Conservation (phyloP, 2,113 vertebrate species). For the Rhabdornis inornatus region DNA sequence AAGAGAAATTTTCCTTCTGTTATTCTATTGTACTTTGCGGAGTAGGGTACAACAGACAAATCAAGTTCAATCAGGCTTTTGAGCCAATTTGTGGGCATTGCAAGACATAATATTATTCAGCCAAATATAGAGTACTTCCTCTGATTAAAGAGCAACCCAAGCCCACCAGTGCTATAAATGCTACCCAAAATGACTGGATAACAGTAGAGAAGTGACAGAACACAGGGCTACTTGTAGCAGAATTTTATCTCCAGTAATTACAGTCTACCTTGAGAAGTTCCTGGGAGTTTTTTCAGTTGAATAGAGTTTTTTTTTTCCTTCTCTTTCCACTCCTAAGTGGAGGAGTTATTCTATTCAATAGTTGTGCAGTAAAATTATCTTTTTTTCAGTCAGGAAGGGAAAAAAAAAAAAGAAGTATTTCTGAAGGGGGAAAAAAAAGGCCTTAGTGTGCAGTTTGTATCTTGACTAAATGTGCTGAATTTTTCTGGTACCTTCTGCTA, state of each 20-base stretch:
- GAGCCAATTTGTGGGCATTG: background rate
- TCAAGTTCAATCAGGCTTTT: background rate
- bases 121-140: background rate
- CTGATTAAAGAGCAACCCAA: background rate
- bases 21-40: background rate
- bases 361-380: background rate
- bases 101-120: background rate
- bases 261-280: background rate
- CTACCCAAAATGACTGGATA: background rate
- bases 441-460: background rate
- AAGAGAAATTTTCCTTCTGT: background rate
- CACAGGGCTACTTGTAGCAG: background rate
- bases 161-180: background rate
- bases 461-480: background rate
- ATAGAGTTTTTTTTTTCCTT: background rate
- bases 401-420: background rate
- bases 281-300: background rate
- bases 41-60: background rate
- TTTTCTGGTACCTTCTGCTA: background rate
- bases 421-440: background rate
- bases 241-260: conserved; percentile 20
- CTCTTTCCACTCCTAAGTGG: background rate
- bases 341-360: background rate
- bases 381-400: background rate
- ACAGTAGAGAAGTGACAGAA: background rate